phyloP scores from a whole-genome alignment of 2,113 vertebrate species.

The Sturnus vulgaris region DNA sequence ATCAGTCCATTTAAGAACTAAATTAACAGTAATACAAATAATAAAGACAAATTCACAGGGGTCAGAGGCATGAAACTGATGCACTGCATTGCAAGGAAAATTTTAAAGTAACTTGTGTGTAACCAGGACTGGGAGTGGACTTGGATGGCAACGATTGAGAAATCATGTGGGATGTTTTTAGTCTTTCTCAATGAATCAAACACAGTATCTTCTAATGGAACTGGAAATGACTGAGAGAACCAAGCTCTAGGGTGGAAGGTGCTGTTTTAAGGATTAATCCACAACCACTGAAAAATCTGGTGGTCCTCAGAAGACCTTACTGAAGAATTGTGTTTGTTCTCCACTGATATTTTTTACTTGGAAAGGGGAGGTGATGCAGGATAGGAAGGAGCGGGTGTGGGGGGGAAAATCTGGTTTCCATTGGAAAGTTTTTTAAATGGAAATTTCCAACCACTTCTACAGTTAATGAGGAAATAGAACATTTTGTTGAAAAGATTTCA shows the following conservation, averaged over 20 bases:
- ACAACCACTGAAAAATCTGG: neutral
- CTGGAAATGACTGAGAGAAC: neutral
- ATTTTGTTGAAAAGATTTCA: conserved; percentile 46
- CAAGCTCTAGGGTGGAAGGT: neutral
- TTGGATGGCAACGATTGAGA: accelerated
- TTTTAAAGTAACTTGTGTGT: neutral
- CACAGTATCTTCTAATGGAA: neutral
- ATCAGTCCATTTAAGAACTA: neutral
- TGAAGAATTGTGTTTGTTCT: neutral
- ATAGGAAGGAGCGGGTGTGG: neutral
- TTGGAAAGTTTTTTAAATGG: conserved; percentile 43
- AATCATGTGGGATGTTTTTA: neutral
- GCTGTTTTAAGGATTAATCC: neutral
- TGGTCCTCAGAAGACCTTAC: neutral
- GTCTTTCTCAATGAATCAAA: neutral
- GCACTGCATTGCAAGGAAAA: neutral
- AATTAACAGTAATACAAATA: neutral
- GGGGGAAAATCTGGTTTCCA: conserved; percentile 34
- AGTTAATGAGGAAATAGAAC: conserved; percentile 36
- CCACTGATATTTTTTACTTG: neutral
- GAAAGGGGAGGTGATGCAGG: neutral
- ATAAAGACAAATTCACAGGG: neutral
- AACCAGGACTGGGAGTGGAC: neutral
- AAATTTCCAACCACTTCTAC: conserved; percentile 54
- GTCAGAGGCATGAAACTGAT: neutral